Conservation (phyloP, 2,888 invertebrate genomes). For the Mesochorus sp. region DNA sequence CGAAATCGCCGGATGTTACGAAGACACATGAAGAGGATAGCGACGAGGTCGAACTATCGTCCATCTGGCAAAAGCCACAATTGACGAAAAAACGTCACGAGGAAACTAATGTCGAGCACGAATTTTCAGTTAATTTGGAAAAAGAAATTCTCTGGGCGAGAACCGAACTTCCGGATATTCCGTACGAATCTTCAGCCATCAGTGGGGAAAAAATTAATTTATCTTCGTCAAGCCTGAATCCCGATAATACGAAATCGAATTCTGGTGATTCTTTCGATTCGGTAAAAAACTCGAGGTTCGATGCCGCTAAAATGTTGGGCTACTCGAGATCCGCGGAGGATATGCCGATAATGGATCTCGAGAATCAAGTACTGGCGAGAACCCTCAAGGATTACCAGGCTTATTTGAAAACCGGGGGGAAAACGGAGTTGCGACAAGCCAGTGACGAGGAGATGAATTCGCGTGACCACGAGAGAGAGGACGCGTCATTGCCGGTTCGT, state of each 20-base stretch:
- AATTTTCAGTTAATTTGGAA: constrained; percentile 75
- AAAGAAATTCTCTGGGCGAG: constrained; percentile 71
- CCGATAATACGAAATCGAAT: not conserved
- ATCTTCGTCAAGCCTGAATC: not conserved
- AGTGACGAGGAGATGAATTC: constrained; percentile 18
- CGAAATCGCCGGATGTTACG: constrained; percentile 64
- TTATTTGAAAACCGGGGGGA: constrained; percentile 67
- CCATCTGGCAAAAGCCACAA: too few relatives aligned
- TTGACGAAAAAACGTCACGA: constrained; percentile 31
- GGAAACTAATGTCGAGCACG: constrained; percentile 73
- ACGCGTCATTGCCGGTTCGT: not conserved
- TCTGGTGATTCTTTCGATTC: not conserved
- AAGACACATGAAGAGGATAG: too few relatives aligned
- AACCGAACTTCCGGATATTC: constrained; percentile 31
- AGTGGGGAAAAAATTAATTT: not conserved
- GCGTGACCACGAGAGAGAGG: constrained; percentile 11
- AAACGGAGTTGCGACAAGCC: constrained; percentile 16
- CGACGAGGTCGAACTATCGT: too few relatives aligned
- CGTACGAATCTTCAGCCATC: not conserved
- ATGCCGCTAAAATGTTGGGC: constrained; percentile 75
- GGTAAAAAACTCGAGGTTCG: constrained; percentile 64
- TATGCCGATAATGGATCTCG: constrained; percentile 75
- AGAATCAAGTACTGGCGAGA: constrained; percentile 76
- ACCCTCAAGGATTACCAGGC: constrained; percentile 76
- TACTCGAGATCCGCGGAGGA: constrained; percentile 76